Evolutionary conservation across 2,888 invertebrate genomes (phyloP), one percentile per base, ranked within the genome.

Genomic region (Hemaris fuciformis): DNA sequence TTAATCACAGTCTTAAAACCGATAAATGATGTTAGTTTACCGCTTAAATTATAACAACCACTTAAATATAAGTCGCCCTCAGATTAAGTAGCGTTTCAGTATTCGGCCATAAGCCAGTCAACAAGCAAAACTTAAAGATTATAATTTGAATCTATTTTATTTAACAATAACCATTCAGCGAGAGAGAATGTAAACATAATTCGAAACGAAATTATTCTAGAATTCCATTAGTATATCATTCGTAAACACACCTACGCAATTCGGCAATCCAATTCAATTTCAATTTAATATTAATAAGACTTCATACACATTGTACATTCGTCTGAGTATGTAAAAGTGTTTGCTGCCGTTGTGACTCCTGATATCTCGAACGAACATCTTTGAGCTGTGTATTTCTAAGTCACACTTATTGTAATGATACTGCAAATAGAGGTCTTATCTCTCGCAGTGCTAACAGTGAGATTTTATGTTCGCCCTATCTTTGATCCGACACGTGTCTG

Each of bases 321-420:
- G n/a, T n/a, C n/a, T 74, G 64, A 64, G 69, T 77, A 7, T 45
- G 4, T 45, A 70, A 71, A 68, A 74, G 70, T 70, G 64, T 69
- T 71, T 64, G 65, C 60, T 73, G 66, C 72, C 69, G 71, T 71
- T 74, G 67, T 66, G 68, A 71, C 71, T 71, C 66, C 67, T 57
- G 73, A 77, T 79, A 79, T 77, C 79, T 66, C 60, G 57, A 67
- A 66, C 63, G 67, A 64, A 70, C 70, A 75, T 79, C 72, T 71
- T 31, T 66, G 59, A 67, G 67, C 66, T 65, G 67, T 22, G 41
- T 60, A 70, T 43, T 66, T 18, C 8, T 57, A 43, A 68, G 68
- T 73, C 65, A 56, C 71, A 72, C 72, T 71, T 70, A 67, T 57
- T 62, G 31, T 64, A 68, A 76, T 66, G 60, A 59, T 59, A 60